These are phyloP conservation scores for Archegozetes longisetosus DNA, from an alignment of 1,140 invertebrate genomes.

Conservation along the genomic window DNA sequence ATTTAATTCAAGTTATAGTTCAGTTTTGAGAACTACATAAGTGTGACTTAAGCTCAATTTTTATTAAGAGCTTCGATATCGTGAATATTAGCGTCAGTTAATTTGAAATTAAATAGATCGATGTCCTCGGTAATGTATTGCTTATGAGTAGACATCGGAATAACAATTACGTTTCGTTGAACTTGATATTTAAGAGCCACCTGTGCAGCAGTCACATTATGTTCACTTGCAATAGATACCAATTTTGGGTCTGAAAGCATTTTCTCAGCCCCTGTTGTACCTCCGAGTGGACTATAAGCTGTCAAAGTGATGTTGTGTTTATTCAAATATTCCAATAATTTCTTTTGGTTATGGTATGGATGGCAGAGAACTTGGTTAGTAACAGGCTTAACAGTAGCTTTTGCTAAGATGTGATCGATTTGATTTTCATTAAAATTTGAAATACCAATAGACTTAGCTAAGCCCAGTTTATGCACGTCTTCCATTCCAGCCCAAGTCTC, in stretches of 20 bases:
- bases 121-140: too few species aligned
- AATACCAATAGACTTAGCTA: slow-evolving; percentile 58
- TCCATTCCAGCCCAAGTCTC: slow-evolving; percentile 64
- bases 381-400: slow-evolving; percentile 9
- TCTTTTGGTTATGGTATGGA: slow-evolving; percentile 23
- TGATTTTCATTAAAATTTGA: slow-evolving; percentile 78
- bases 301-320: slow-evolving; percentile 26
- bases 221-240: slow-evolving; percentile 43
- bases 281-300: slow-evolving; percentile 29
- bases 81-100: too few species aligned
- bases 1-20: too few species aligned
- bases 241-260: slow-evolving; percentile 51
- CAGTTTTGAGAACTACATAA: too few species aligned
- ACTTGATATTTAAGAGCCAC: slow-evolving; percentile 56
- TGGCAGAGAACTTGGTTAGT: slow-evolving; percentile 22
- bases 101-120: too few species aligned
- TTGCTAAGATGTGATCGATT: slow-evolving; percentile 41
- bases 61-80: too few species aligned
- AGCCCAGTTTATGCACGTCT: slow-evolving; percentile 36
- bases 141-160: too few species aligned
- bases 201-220: slow-evolving; percentile 55
- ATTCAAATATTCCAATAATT: slow-evolving; percentile 24
- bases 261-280: slow-evolving; percentile 19
- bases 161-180: slow-evolving; percentile 50
- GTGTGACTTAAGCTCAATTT: too few species aligned